Conservation (phyloP, 2,797 vertebrate species). For the Mionectes olivaceus region DNA sequence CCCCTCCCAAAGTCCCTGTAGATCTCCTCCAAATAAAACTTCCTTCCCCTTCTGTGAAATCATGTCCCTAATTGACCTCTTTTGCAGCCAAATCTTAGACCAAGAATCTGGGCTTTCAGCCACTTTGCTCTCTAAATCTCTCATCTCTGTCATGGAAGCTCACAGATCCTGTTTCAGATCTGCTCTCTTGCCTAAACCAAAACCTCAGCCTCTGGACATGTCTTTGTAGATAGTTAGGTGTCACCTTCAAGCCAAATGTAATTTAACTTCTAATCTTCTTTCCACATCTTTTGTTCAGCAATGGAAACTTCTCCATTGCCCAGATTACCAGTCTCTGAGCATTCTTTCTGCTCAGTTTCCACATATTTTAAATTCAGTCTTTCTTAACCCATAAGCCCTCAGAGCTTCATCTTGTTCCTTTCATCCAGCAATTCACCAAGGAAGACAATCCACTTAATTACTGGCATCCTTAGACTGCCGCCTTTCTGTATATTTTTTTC, state of each 20-base stretch:
- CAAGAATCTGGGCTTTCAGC: background rate
- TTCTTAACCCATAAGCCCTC: background rate
- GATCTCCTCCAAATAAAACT: background rate
- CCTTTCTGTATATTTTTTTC: background rate
- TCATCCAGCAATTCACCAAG: background rate
- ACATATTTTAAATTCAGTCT: background rate
- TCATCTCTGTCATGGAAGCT: background rate
- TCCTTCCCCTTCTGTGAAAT: background rate
- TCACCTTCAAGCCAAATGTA: background rate
- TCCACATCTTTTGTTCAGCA: background rate
- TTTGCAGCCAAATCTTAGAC: background rate
- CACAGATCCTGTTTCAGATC: background rate
- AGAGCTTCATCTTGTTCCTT: background rate
- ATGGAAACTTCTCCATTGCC: background rate
- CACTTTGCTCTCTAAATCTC: background rate
- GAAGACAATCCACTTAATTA: background rate
- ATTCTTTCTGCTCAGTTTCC: background rate
- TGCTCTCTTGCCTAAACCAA: background rate
- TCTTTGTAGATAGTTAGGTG: background rate
- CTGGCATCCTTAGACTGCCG: background rate
- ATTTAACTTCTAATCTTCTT: background rate
- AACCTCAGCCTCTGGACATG: background rate
- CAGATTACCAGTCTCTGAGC: background rate
- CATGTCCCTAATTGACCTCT: background rate
- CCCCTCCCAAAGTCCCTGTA: accelerated